A percentile compares a stretch with the other conserved stretches of the same genome.
Conservation (phyloP, 2,888 invertebrate species). For the Strigamia transsilvanica region DNA sequence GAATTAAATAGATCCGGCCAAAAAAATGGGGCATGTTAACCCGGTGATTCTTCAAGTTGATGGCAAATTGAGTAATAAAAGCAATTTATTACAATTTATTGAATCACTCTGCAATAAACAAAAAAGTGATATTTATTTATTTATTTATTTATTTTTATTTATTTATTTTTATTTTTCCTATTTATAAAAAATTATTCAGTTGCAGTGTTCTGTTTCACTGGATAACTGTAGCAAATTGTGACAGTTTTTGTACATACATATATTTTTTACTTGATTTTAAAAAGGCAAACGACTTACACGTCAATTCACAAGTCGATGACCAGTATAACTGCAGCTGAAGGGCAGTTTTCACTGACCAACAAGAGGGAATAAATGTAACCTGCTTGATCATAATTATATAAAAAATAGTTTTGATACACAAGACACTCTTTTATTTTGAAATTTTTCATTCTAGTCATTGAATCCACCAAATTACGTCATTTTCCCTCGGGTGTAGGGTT, state of each 20-base stretch:
- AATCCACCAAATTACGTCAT: constrained; percentile 10
- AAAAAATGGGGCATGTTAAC: neutral
- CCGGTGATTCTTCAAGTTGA: neutral
- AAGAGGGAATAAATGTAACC: neutral
- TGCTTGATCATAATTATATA: neutral
- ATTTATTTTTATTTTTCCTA: no score
- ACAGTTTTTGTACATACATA: neutral
- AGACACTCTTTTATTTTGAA: neutral
- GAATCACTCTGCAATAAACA: no score
- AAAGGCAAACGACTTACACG: neutral
- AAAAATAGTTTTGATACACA: constrained; percentile 11
- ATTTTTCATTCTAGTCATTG: neutral
- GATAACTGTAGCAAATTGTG: neutral
- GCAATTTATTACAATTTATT: no score
- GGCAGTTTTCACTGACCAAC: constrained; percentile 9
- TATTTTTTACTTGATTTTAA: neutral
- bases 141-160: no score
- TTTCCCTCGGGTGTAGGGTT: neutral
- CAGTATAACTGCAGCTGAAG: neutral
- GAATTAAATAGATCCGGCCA: constrained; percentile 3
- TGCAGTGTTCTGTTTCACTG: no score
- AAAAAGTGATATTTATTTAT: no score
- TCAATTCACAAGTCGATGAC: neutral
- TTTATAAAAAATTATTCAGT: no score
- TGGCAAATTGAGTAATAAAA: no score